These are phyloP conservation scores for Promerops cafer DNA, from an alignment of 2,113 vertebrate species.

Conservation along the genomic window DNA sequence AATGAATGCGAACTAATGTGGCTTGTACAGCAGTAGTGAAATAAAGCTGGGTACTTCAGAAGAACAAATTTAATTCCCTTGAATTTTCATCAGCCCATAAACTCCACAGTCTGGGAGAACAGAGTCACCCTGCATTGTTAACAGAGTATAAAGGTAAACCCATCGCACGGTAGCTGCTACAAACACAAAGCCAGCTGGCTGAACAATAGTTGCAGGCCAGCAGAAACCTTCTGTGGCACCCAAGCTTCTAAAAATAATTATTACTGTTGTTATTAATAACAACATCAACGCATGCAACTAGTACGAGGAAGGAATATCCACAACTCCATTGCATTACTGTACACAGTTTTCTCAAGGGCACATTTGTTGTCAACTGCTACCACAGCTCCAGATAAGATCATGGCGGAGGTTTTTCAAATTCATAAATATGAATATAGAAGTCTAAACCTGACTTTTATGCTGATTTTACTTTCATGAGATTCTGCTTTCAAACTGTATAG, in stretches of 20 bases:
- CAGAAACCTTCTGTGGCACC: conserved; percentile 12
- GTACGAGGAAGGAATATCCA: background rate
- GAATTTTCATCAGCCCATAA: conserved; percentile 30
- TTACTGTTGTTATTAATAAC: conserved; percentile 3
- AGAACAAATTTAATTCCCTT: conserved; percentile 2
- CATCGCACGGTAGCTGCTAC: background rate
- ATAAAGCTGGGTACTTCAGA: conserved; percentile 11
- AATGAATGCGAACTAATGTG: background rate
- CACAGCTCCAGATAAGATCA: conserved; percentile 62
- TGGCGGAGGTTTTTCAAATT: conserved; percentile 62
- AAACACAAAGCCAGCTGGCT: conserved; percentile 5
- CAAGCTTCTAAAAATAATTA: conserved; percentile 4
- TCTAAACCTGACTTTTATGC: conserved; percentile 63
- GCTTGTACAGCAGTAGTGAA: background rate
- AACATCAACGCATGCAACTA: background rate
- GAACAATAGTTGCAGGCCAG: conserved; percentile 7
- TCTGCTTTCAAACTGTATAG: conserved; percentile 63
- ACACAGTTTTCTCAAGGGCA: conserved; percentile 64
- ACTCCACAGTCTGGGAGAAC: background rate
- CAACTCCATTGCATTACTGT: background rate
- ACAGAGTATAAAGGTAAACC: background rate
- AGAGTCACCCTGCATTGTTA: background rate
- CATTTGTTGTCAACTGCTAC: conserved; percentile 64
- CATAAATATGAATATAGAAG: conserved; percentile 70
- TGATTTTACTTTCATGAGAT: conserved; percentile 71